phyloP scores from a whole-genome alignment of 2,797 vertebrate species.

The Hoplostethus atlanticus region DNA sequence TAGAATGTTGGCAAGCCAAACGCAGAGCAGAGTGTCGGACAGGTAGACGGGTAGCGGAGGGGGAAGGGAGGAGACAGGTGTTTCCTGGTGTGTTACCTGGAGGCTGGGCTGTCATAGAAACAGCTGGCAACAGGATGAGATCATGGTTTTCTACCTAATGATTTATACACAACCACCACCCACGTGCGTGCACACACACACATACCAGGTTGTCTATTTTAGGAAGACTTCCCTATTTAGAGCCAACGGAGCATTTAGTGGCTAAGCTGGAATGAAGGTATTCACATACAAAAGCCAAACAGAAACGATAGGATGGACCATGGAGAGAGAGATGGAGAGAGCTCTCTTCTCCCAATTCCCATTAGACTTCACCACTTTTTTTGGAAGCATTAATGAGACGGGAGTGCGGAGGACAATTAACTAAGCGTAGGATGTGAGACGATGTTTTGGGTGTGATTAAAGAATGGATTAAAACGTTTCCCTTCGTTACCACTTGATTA shows the following conservation, averaged over 20 bases:
- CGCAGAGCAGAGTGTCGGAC: conserved; percentile 17
- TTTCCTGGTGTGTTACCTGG: conserved; percentile 58
- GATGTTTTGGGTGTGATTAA: conserved; percentile 46
- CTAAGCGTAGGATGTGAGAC: conserved; percentile 35
- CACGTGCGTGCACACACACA: background rate
- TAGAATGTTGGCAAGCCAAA: conserved; percentile 18
- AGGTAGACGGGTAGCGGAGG: conserved; percentile 18
- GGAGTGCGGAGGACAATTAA: conserved; percentile 37
- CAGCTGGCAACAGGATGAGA: conserved; percentile 40
- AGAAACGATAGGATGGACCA: background rate
- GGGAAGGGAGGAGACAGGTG: conserved; percentile 41
- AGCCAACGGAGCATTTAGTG: background rate
- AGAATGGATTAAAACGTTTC: conserved; percentile 52
- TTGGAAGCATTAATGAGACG: conserved; percentile 37
- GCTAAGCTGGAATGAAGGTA: background rate
- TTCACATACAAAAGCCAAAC: background rate
- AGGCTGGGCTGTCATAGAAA: conserved; percentile 60
- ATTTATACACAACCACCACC: background rate
- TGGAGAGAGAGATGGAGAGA: background rate
- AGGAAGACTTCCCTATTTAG: conserved; percentile 4
- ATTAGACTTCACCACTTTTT: conserved; percentile 21
- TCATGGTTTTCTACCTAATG: conserved; percentile 31
- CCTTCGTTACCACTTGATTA: conserved; percentile 41
- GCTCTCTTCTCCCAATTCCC: background rate
- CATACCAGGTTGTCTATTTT: background rate